Evolutionary conservation across 2,888 invertebrate genomes (phyloP).

Genomic region (Cerastoderma edule): DNA sequence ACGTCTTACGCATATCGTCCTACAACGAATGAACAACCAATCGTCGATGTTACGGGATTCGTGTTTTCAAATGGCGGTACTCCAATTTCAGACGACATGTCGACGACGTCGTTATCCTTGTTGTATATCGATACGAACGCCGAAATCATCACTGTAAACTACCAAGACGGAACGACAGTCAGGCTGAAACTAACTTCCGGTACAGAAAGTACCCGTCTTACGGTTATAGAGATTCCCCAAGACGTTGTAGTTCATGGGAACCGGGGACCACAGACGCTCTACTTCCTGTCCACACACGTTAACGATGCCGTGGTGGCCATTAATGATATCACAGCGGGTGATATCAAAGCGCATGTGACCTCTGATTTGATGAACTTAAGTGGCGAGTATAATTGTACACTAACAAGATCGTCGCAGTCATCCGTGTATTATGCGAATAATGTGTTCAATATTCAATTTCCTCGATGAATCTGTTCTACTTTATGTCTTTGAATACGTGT

Average conservation of each 20-base stretch:
- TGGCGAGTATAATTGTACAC: slow-evolving; percentile 30
- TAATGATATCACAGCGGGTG: slow-evolving; percentile 31
- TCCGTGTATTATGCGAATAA: slow-evolving; percentile 45
- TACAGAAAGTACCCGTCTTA: slow-evolving; percentile 31
- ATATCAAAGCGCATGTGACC: slow-evolving; percentile 9
- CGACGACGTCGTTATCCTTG: too few species aligned
- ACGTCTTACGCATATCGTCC: slow-evolving; percentile 22
- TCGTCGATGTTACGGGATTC: slow-evolving; percentile 47
- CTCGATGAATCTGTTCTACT: slow-evolving; percentile 1
- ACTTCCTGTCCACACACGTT: slow-evolving; percentile 46
- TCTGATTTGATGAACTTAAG: slow-evolving; percentile 29
- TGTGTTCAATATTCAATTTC: slow-evolving; percentile 40
- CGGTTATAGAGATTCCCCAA: slow-evolving; percentile 24
- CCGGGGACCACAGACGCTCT: too few species aligned
- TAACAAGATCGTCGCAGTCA: slow-evolving; percentile 37
- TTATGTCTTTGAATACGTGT: too few species aligned
- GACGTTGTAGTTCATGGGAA: too few species aligned
- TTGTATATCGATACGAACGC: slow-evolving; percentile 30
- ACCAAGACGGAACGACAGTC: slow-evolving; percentile 44
- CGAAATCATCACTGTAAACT: slow-evolving; percentile 26
- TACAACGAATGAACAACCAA: slow-evolving; percentile 2
- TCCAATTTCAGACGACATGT: not conserved
- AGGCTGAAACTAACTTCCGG: slow-evolving; percentile 27
- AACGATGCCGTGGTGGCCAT: slow-evolving; percentile 47
- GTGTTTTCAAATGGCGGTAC: slow-evolving; percentile 11